Conservation (phyloP, 2,797 vertebrate species). For the Vipera ursinii region DNA sequence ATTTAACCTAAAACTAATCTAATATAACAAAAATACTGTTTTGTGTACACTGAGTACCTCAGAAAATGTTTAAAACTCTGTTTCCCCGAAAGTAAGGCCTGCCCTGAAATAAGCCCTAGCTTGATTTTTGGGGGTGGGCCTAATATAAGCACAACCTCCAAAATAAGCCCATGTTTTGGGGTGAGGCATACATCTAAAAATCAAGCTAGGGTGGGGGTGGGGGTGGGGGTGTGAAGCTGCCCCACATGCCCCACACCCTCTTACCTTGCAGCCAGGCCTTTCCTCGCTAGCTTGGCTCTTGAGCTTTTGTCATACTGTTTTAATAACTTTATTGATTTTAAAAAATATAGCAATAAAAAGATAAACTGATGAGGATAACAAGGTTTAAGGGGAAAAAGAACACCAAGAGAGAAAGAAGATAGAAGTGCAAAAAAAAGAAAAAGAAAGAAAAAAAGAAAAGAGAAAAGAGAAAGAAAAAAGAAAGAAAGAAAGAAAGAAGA, state of each 20-base stretch:
- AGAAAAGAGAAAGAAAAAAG: not conserved
- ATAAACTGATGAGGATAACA: not conserved
- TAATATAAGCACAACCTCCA: too few species aligned
- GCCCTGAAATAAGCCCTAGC: too few species aligned
- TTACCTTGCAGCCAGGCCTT: too few species aligned
- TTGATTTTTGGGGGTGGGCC: too few species aligned
- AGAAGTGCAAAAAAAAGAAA: not conserved
- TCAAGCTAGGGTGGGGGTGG: too few species aligned
- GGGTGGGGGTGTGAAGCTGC: too few species aligned
- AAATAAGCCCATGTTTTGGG: too few species aligned
- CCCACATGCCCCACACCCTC: too few species aligned
- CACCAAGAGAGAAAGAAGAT: not conserved
- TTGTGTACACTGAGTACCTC: not conserved
- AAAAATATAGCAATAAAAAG: not conserved
- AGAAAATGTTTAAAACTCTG: too few species aligned
- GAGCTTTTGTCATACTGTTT: not conserved
- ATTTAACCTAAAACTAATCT: not conserved
- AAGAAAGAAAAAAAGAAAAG: not conserved
- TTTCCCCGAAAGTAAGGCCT: too few species aligned
- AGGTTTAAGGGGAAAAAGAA: not conserved
- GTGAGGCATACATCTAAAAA: too few species aligned
- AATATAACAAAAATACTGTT: not conserved
- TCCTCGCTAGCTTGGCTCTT: not conserved
- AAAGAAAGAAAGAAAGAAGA: too few species aligned
- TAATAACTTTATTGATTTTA: not conserved